Percentiles rank a stretch among this genome's conserved stretches.
These are phyloP conservation scores for Neosilurus hyrtlii DNA, from an alignment of 2,797 vertebrate species.

Conservation along the genomic window DNA sequence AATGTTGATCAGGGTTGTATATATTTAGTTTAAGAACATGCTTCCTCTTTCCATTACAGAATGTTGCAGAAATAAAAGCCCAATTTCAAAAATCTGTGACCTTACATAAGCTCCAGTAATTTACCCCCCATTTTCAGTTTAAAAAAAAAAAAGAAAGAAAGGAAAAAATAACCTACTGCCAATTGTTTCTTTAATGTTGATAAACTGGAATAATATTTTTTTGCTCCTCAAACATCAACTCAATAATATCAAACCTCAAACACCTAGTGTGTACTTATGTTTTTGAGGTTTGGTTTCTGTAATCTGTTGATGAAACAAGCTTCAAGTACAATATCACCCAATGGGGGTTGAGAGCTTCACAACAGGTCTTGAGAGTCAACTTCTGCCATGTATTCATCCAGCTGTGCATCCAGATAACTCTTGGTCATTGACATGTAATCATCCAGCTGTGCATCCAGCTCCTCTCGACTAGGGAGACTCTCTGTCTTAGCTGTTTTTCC, in stretches of 20 bases:
- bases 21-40: not conserved
- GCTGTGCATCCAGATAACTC: conserved; percentile 83
- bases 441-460: conserved; percentile 84
- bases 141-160: too few relatives aligned
- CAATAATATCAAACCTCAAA: not conserved
- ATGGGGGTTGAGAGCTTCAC: conserved; percentile 38
- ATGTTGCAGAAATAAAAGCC: not conserved
- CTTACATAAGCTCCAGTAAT: too few relatives aligned
- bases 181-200: not conserved
- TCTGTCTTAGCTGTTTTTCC: conserved; percentile 67
- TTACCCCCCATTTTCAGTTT: not conserved
- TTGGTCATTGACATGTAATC: conserved; percentile 87
- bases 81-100: not conserved
- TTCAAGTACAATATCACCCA: not conserved
- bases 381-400: conserved; percentile 88
- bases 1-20: not conserved
- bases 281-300: not conserved
- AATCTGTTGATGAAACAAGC: not conserved
- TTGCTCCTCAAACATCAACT: not conserved
- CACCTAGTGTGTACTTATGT: not conserved
- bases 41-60: not conserved
- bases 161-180: not conserved
- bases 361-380: conserved; percentile 74
- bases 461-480: conserved; percentile 71
- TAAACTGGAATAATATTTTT: not conserved